Percentiles rank a stretch among this genome's conserved stretches.
These are phyloP conservation scores for Cassiopea andromeda DNA, from an alignment of 30 jellyfish, hydroid and myxozoan species.

Conservation along the genomic window DNA sequence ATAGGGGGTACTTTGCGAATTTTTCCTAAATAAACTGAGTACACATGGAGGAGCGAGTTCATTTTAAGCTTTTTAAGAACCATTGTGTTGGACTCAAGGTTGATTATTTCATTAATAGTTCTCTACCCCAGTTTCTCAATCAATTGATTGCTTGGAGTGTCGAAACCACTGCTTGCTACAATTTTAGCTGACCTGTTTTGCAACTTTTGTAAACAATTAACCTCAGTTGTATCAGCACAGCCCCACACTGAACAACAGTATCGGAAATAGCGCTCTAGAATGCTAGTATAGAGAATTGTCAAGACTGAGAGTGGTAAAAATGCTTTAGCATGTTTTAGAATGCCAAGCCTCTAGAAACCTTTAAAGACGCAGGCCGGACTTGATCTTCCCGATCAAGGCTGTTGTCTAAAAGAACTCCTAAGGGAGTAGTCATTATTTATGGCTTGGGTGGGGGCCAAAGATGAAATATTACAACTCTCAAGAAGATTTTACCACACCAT, in stretches of 20 bases:
- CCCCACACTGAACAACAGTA: slow-evolving; percentile 20
- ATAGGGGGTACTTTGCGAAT: slow-evolving; percentile 10
- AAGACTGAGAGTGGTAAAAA: background rate
- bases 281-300: background rate
- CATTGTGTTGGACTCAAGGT: slow-evolving; percentile 1
- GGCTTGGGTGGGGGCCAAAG: no score
- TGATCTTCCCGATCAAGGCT: background rate
- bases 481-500: no score
- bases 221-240: slow-evolving; percentile 11
- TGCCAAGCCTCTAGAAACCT: background rate
- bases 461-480: no score
- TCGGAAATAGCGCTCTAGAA: slow-evolving; percentile 9
- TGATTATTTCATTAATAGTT: background rate
- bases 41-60: slow-evolving; percentile 44
- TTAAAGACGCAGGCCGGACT: background rate
- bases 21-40: background rate
- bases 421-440: background rate
- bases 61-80: slow-evolving; percentile 21
- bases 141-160: slow-evolving; percentile 4
- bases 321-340: background rate
- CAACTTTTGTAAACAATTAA: background rate
- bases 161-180: background rate
- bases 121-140: slow-evolving; percentile 8
- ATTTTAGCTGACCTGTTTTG: slow-evolving; percentile 13
- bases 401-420: background rate